Base-by-base conservation (phyloP, 2,113 vertebrate genomes). In the Phylloscopus trochiloides region DNA sequence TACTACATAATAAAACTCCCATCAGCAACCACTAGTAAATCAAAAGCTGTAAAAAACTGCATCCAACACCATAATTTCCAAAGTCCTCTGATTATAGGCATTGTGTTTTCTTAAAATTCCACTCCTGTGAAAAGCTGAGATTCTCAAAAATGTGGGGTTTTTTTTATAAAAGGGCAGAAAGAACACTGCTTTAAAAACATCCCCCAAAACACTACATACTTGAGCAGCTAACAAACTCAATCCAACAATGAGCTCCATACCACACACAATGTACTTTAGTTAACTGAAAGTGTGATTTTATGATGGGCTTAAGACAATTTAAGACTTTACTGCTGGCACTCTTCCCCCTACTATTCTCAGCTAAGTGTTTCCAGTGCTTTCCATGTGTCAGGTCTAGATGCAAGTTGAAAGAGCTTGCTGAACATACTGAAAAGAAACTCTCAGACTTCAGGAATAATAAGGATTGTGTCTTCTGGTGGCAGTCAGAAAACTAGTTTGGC, bases 221-320 rank as follows among this genome's bases (percentile, higher is more conserved):
- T 80, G 77, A 92, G 73, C 22, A 84, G 77, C 66, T 92, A 76
- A 70, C 36, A 76, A 71, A 86, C 74, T 63, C 51, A 58, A 36
- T 72, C 65, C 45, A 87, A 48, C 86, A 89, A 71, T 61, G 71
- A 90, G 84, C 57, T 92, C 54, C 75, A 61, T 66, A 82, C 87
- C 74, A 36, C 87, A 75, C 78, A 93, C 81, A 94, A 70, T 42
- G 87, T 47, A 79, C 50, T 66, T 68, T 17, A 86, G 68, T 81
- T 95, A 89, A 89, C 86, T 3, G 38, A 90, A 81, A 92, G 63
- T 86, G 65, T 65, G 90, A 92, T 88, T 96, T 95, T 96, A 82
- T 45, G 81, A 90, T 29, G 54, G 66, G 70, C 28, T 96, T 94
- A 96, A 87, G 77, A 89, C 65, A 81, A 78, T 95, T 91, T 81